A percentile compares a stretch with the other conserved stretches of the same genome.
These are phyloP conservation scores for Pristiophorus japonicus DNA, from an alignment of 2,113 vertebrate species.

Conservation along the genomic window DNA sequence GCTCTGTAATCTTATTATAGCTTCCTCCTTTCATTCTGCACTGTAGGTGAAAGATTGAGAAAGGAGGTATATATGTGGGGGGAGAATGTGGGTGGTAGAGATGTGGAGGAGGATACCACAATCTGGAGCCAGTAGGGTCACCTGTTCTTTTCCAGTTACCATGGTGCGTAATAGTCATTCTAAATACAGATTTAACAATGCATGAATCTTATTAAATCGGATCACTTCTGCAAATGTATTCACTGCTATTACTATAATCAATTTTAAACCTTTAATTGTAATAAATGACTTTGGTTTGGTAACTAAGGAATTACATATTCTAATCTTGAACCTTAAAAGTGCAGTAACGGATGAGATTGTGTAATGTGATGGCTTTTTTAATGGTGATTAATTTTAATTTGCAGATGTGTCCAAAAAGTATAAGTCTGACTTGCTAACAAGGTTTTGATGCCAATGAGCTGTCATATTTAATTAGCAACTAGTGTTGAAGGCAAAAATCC, in stretches of 20 bases:
- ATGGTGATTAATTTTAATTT: background rate
- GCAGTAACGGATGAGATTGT: background rate
- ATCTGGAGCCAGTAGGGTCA: background rate
- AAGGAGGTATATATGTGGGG: background rate
- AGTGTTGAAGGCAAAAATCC: background rate
- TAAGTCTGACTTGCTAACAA: background rate
- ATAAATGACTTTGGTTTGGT: background rate
- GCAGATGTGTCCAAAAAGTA: background rate
- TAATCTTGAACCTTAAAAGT: background rate
- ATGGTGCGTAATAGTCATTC: background rate
- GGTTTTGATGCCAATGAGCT: background rate
- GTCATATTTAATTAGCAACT: background rate
- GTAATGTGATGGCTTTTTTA: background rate
- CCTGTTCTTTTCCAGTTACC: background rate
- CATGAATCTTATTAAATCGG: background rate
- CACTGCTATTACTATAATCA: background rate
- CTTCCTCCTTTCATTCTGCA: background rate
- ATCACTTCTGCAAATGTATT: conserved; percentile 1
- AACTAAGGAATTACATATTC: background rate
- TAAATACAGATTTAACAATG: background rate
- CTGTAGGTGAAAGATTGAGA: background rate
- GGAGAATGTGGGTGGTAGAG: background rate
- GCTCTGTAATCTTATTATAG: background rate
- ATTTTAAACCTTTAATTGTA: background rate
- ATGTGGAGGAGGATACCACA: conserved; percentile 1